phyloP scores from a whole-genome alignment of 2,113 vertebrate genomes.

The Hiodon tergisus region DNA sequence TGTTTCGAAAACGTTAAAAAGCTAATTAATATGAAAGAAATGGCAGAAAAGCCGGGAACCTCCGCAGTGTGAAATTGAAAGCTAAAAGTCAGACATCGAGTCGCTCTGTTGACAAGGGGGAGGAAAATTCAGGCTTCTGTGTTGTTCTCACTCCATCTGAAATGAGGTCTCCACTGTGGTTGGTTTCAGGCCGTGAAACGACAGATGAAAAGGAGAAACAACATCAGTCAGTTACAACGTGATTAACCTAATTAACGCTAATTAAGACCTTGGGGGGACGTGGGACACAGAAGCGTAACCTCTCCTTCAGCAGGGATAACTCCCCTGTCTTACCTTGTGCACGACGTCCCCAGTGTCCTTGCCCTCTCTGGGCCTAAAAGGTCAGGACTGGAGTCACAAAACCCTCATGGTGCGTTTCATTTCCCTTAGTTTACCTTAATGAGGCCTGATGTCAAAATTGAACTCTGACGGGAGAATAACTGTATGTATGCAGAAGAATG shows the following conservation, averaged over 20 bases:
- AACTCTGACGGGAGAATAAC: no score
- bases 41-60: neutral
- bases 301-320: constrained; percentile 44
- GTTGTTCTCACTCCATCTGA: constrained; percentile 43
- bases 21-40: constrained; percentile 11
- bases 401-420: neutral
- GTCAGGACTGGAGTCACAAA: neutral
- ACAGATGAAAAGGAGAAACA: constrained; percentile 62
- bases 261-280: constrained; percentile 69
- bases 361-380: constrained; percentile 15
- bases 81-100: neutral
- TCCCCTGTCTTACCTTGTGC: constrained; percentile 45
- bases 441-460: no score
- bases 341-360: constrained; percentile 45
- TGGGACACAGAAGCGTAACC: constrained; percentile 51
- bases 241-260: constrained; percentile 69
- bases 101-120: neutral
- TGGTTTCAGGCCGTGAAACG: constrained; percentile 53
- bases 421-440: no score
- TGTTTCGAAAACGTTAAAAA: constrained; percentile 15
- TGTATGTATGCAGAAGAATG: no score
- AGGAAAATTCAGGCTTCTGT: constrained; percentile 29
- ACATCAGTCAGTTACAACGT: constrained; percentile 60
- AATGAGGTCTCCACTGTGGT: constrained; percentile 49
- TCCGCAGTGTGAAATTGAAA: neutral